Evolutionary conservation across 2,113 vertebrate species (phyloP), one percentile per base, ranked within the genome.

Genomic region (Zosterops pallidus): DNA sequence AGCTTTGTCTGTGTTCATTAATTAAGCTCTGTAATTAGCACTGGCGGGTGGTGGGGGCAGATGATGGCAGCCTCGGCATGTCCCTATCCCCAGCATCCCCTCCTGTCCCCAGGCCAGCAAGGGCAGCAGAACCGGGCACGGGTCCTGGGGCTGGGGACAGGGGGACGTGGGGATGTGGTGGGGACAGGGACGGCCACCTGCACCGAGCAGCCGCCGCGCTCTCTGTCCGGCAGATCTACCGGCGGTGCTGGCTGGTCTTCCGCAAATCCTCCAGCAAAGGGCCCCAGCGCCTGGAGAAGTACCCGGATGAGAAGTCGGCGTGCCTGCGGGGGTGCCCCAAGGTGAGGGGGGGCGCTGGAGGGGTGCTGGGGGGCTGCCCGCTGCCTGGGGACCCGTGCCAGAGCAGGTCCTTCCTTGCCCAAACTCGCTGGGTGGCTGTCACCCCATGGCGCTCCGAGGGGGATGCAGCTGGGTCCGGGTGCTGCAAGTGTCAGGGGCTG

Each of bases 221-320:
- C 69, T 87, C 5, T 81, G n/a, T 56, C n/a, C 60, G 76, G 28
- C 96, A 99, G 99, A 99, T 99, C 93, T 99, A 99, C 96, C 98
- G 99, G 13, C 98, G 99, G 35, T 99, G 99, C 96, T 99, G 99
- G 99, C 98, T 99, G 92, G 99, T 99, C 50, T 99, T 99, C 95
- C 98, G 99, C 92, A 99, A 99, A 89, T 99, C 99, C 25, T 99
- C 99, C 77, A 99, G 99, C 92, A 99, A 99, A 97, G 99, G 99
- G 50, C 99, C 99, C 42, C 98, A 99, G 83, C 98, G 99, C 83
- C 97, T 99, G 88, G 99, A 99, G 95, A 99, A 99, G 95, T 99
- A 99, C 83, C 98, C 99, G 0, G 99, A 99, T 75, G 99, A 99
- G 98, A 99, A 99, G 93, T 97, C 99, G 0, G 99, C 98, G 47